phyloP scores from a whole-genome alignment of 2,888 invertebrate genomes.

The Slavum lentiscoides region DNA sequence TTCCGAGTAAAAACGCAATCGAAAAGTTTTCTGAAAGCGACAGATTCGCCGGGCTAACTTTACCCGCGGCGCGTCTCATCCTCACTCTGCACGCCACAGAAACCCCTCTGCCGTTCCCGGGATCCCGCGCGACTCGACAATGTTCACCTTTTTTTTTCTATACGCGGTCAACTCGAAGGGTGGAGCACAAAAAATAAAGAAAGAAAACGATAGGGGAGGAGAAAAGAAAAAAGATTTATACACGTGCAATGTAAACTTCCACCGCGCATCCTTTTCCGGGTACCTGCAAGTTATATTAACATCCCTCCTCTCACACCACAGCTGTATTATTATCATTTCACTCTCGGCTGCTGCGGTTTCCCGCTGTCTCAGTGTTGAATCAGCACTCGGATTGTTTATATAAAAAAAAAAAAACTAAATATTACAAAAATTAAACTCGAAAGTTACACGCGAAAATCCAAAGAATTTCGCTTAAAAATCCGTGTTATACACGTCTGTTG shows the following conservation, averaged over 20 bases:
- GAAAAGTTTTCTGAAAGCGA: conserved; percentile 34
- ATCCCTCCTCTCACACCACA: background rate
- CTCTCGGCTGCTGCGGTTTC: background rate
- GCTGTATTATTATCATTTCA: background rate
- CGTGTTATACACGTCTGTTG: no score
- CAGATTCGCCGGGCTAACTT: conserved; percentile 13
- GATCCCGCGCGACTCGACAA: background rate
- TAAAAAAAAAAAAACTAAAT: background rate
- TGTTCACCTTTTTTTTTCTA: conserved; percentile 11
- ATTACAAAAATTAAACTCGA: no score
- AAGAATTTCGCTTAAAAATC: no score
- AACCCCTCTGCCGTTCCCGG: background rate
- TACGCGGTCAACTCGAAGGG: no score
- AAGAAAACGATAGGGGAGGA: no score
- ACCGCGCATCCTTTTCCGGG: background rate
- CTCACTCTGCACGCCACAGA: background rate
- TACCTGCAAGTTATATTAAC: background rate
- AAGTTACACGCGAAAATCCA: no score
- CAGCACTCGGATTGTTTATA: background rate
- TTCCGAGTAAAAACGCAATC: conserved; percentile 2
- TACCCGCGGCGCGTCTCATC: no score
- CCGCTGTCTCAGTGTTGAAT: background rate
- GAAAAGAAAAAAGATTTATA: no score
- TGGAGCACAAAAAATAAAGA: no score
- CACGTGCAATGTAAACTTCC: background rate